These are phyloP conservation scores for Chloroceryle amazona DNA, from an alignment of 2,797 vertebrate species.

Conservation along the genomic window DNA sequence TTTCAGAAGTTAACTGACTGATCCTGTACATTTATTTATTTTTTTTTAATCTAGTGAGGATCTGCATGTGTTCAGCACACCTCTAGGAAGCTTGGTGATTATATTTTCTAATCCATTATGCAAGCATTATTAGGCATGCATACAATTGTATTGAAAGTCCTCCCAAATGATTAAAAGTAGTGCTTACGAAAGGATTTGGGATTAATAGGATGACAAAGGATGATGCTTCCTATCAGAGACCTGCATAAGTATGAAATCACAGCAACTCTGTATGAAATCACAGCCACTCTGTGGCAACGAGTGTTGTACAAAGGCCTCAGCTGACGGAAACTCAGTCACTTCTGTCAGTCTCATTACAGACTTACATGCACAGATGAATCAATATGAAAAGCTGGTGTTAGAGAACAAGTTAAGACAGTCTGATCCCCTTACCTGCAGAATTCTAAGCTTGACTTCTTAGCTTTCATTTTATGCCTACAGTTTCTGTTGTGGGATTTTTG, in stretches of 20 bases:
- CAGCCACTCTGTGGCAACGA: background rate
- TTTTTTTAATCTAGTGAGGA: background rate
- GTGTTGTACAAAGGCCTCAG: background rate
- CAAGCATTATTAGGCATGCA: background rate
- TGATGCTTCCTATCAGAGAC: background rate
- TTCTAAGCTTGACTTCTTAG: background rate
- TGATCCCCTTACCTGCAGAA: background rate
- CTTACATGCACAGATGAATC: background rate
- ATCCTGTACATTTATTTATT: background rate
- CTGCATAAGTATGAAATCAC: background rate
- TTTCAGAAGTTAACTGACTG: background rate
- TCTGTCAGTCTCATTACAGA: background rate
- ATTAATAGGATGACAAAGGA: slow-evolving; percentile 40
- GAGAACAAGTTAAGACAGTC: background rate
- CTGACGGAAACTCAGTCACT: slow-evolving; percentile 19
- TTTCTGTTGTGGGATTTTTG: background rate
- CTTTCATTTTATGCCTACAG: background rate
- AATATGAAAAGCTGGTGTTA: background rate
- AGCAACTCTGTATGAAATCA: background rate
- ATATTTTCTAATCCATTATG: background rate
- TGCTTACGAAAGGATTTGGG: slow-evolving; percentile 33
- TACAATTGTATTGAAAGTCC: background rate
- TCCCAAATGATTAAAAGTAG: slow-evolving; percentile 23
- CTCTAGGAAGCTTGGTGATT: slow-evolving; percentile 7
- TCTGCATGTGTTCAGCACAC: background rate